Evolutionary conservation across 2,113 vertebrate genomes (phyloP).

Genomic region (Laticauda laticaudata): DNA sequence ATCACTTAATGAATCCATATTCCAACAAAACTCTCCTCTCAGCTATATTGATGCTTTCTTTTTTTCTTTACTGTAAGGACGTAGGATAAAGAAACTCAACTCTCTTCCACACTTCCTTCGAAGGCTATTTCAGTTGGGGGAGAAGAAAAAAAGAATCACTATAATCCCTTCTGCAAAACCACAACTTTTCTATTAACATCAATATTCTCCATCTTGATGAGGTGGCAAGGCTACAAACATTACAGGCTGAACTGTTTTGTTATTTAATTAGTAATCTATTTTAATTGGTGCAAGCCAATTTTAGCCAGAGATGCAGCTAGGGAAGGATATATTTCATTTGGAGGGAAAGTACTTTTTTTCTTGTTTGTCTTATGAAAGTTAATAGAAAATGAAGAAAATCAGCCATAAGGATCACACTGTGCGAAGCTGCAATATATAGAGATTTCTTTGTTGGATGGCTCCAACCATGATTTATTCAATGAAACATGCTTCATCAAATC

Average conservation of each 20-base stretch:
- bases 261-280: background rate
- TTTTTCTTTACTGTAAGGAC: background rate
- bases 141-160: background rate
- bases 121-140: background rate
- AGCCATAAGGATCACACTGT: background rate
- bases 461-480: background rate
- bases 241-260: background rate
- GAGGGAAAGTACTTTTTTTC: background rate
- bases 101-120: conserved; percentile 13
- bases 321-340: background rate
- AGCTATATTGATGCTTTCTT: background rate
- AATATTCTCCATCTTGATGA: background rate
- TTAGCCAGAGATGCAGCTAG: background rate
- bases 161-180: background rate
- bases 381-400: background rate
- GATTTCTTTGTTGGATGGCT: background rate
- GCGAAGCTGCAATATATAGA: background rate
- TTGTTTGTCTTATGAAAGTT: background rate
- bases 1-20: background rate
- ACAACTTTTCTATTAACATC: background rate
- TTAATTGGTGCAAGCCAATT: background rate
- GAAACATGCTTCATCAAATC: background rate
- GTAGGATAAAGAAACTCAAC: conserved; percentile 2
- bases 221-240: background rate
- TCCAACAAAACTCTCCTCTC: background rate